Percentiles rank a stretch among this genome's conserved stretches.
Evolutionary conservation across 1,140 invertebrate genomes (phyloP).

Genomic region (Aphis craccivora): DNA sequence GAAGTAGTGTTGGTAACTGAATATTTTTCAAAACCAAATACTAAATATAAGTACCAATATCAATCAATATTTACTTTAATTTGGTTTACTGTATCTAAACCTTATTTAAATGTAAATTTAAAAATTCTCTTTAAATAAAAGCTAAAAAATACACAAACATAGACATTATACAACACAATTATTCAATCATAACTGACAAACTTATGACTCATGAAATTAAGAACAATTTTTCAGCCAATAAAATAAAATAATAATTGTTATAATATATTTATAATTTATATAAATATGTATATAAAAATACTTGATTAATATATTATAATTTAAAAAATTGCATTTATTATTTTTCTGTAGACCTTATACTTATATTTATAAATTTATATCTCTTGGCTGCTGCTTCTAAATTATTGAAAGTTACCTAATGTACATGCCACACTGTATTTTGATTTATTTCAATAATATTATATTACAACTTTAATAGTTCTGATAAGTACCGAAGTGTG

Average conservation of each 20-base stretch:
- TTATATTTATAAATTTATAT: neutral
- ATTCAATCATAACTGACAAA: neutral
- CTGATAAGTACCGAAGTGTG: neutral
- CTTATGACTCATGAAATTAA: neutral
- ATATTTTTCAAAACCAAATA: neutral
- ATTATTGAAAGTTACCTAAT: neutral
- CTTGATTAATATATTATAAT: neutral
- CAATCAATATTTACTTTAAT: neutral
- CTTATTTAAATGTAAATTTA: neutral
- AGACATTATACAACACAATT: neutral
- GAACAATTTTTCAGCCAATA: neutral
- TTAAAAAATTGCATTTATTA: neutral
- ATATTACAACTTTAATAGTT: neutral
- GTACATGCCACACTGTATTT: neutral
- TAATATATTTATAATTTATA: neutral
- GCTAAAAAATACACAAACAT: neutral
- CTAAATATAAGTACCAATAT: neutral
- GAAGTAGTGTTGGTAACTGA: neutral
- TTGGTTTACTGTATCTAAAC: neutral
- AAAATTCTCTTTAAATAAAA: neutral
- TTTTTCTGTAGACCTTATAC: neutral
- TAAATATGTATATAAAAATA: neutral
- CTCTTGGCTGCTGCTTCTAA: neutral
- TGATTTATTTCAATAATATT: neutral
- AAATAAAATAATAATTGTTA: neutral